Conservation (phyloP, 2,888 invertebrate genomes). For the Heliconius erato region DNA sequence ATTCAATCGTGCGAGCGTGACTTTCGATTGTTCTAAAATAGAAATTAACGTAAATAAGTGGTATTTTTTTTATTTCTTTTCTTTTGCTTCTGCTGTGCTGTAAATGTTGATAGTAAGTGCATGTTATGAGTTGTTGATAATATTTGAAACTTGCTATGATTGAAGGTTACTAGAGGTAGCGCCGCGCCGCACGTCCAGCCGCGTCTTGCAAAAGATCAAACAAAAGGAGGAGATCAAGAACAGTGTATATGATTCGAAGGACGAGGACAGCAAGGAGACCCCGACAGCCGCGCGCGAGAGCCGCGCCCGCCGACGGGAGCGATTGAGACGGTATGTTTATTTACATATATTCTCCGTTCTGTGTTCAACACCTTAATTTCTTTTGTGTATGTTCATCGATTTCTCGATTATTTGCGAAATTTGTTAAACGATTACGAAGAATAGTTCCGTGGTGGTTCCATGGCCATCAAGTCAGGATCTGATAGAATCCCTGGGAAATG, state of each 20-base stretch:
- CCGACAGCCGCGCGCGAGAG: constrained; percentile 78
- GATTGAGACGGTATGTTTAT: constrained; percentile 66
- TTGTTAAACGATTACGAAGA: no score
- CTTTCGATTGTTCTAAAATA: background rate
- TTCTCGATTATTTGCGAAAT: no score
- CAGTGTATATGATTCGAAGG: constrained; percentile 72
- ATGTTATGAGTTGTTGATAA: background rate
- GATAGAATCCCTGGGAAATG: background rate
- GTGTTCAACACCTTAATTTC: background rate
- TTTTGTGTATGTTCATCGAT: background rate
- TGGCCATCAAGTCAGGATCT: background rate
- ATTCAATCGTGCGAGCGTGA: background rate
- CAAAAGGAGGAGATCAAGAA: constrained; percentile 80
- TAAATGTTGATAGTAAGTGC: background rate
- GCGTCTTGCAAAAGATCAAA: constrained; percentile 87
- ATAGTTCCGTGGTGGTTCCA: background rate
- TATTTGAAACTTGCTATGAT: constrained; percentile 18
- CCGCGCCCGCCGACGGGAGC: constrained; percentile 84
- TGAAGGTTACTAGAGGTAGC: constrained; percentile 87
- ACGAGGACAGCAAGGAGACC: constrained; percentile 80
- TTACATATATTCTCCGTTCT: background rate
- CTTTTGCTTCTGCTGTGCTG: background rate
- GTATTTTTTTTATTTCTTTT: background rate
- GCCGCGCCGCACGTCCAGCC: constrained; percentile 89
- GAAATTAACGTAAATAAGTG: background rate